Percentiles rank a stretch among this genome's conserved stretches.
Evolutionary conservation across 2,888 invertebrate species (phyloP).

Genomic region (Acronicta alni): DNA sequence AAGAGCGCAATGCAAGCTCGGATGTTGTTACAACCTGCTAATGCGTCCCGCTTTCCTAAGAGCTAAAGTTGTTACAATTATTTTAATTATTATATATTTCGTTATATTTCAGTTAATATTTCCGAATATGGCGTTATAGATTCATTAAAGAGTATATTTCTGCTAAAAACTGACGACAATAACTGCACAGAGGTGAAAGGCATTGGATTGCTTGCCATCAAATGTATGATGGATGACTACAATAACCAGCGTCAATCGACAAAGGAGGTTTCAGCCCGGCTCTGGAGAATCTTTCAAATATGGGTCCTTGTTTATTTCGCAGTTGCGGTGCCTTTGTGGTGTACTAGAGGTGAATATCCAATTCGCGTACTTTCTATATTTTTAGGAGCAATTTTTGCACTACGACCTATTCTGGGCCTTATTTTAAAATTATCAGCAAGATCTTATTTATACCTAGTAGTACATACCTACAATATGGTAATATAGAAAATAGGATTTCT

Average conservation of each 20-base stretch:
- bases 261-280: constrained; percentile 40
- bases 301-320: constrained; percentile 72
- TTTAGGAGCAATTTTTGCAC: too few relatives aligned
- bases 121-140: constrained; percentile 27
- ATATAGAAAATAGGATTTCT: too few relatives aligned
- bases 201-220: constrained; percentile 71
- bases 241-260: constrained; percentile 38
- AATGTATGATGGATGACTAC: constrained; percentile 59
- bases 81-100: too few relatives aligned
- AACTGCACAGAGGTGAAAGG: constrained; percentile 73
- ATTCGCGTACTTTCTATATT: neutral
- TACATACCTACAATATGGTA: too few relatives aligned
- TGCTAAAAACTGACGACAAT: constrained; percentile 7
- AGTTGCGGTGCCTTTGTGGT: constrained; percentile 79
- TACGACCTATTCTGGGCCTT: too few relatives aligned
- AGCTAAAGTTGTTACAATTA: too few relatives aligned
- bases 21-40: too few relatives aligned
- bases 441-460: too few relatives aligned
- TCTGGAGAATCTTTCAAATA: constrained; percentile 68
- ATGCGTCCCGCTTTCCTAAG: too few relatives aligned
- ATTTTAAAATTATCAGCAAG: neutral
- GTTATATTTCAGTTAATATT: constrained; percentile 4
- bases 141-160: constrained; percentile 38
- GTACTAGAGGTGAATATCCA: constrained; percentile 71
- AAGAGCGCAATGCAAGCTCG: too few relatives aligned